Base-by-base conservation (phyloP, 2,113 vertebrate genomes). In the Psettodes erumei region DNA sequence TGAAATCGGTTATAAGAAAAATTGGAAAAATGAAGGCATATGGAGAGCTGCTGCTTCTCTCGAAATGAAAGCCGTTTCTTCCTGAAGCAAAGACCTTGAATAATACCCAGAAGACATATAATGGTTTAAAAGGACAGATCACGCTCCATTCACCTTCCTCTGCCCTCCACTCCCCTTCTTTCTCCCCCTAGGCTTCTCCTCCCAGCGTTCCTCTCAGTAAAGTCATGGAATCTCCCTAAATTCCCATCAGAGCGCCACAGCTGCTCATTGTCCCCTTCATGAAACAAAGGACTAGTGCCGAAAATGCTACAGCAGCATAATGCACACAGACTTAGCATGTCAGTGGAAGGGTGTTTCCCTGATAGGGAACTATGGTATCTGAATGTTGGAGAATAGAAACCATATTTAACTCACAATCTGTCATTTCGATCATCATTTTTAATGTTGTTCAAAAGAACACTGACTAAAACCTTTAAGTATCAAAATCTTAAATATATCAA, bases 141-240 rank as follows among this genome's bases (percentile, higher is more conserved):
- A 38, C 3, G 16, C 71, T 71, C 47, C 38, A 51, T 71, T 47
- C 66, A 51, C 54, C 54, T 47, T 33, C 66, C 32, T 62, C 72
- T 64, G 65, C 60, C 60, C 21, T 71, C 75, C 71, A 62, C 80
- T 70, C 73, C 61, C 18, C 5, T 9, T n/a, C 30, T 83, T 35
- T 35, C 43, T 77, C 83, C 84, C 78, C 27, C 5, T 48, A 68
- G 82, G 73, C 67, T 64, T 84, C 78, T 80, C 79, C 80, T 82
- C 82, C 70, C 73, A 43, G 40, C 50, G 38, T 81, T 79, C 62
- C 71, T 81, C 71, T 43, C 16, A 2, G n/a, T 65, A 63, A 78
- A 75, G 75, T 83, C 73, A 71, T 64, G 89, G 88, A 90, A 90
- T 92, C 83, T 87, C 89, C 90, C 90, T 59, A 75, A 84, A 85